Conservation (phyloP, 2,113 vertebrate species). For the Myrmecophaga tridactyla region DNA sequence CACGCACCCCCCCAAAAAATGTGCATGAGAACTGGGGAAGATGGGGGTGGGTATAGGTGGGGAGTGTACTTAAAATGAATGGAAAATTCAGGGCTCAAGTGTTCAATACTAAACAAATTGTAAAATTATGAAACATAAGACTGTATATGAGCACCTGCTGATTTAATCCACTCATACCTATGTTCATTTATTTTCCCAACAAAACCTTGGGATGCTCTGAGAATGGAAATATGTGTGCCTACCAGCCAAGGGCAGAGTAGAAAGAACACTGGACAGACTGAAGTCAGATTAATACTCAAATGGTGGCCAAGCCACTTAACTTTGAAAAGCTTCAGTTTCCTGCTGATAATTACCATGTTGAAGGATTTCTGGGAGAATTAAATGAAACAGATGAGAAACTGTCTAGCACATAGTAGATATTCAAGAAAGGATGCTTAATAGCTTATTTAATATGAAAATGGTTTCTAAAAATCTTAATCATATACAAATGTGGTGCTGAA, state of each 20-base stretch:
- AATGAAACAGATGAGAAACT: neutral
- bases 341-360: neutral
- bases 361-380: neutral
- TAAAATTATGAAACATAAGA: neutral
- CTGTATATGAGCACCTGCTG: neutral
- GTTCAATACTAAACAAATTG: neutral
- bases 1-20: too few relatives aligned
- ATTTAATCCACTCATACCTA: neutral
- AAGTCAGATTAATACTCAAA: neutral
- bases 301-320: neutral
- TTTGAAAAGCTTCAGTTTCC: neutral
- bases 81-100: conserved; percentile 16
- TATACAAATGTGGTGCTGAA: neutral
- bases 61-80: neutral
- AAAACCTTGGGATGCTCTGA: neutral
- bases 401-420: neutral
- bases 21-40: conserved; percentile 42
- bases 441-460: neutral
- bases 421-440: neutral
- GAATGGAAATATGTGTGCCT: neutral
- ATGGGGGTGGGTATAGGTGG: neutral
- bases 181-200: neutral
- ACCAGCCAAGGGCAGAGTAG: neutral
- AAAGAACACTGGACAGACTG: neutral
- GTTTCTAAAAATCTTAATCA: neutral